Base-by-base conservation (phyloP, 2,888 invertebrate species). In the Heterodera filipjevi region DNA sequence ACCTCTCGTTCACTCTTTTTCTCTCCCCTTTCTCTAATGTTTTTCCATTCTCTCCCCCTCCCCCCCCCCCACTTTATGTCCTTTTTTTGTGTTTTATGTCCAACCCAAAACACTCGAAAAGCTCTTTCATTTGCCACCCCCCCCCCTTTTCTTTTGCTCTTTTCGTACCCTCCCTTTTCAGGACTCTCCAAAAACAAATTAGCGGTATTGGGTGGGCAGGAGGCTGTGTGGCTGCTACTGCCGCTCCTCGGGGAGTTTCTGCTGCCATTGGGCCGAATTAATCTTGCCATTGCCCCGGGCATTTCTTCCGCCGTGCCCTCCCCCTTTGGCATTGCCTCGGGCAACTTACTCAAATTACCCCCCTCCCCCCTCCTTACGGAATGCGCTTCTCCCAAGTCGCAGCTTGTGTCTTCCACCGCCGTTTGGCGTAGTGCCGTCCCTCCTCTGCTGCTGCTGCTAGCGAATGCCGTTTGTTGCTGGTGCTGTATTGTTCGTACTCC, bases 341-440 rank as follows among this genome's bases (percentile, higher is more conserved):
- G 70, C 66, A 32, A 73, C 49, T 46, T 46, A 59, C 22, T 59
- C 53, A 49, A 77, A 68, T 66, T 66, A 75, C 30, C 49, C 12
- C 8, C 49, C 49, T 19, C 49, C 39, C 32, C 59, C 35, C 14
- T 19, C 39, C 84, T 76, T 59, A 88, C 88, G 80, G 85, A 82
- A 77, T 86, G 83, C 6, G 88, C 88, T 66, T 89, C 87, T 33
- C 86, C 81, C 32, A 89, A 85, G 80, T 89, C 89, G 80, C 89
- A 89, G 30, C 83, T 83, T 27, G 82, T 86, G 78, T 86, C 84
- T 66, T 85, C 85, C 78, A 76, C 81, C 46, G 74, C 81, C 46
- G 74, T 78, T 30, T 82, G 39, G 77, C 70, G 73, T 59, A 49
- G 59, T 59, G 76, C 53, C 27, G 79, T 68, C 8, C 27, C 22